phyloP scores from a whole-genome alignment of 2,113 vertebrate genomes.

The Sander vitreus region DNA sequence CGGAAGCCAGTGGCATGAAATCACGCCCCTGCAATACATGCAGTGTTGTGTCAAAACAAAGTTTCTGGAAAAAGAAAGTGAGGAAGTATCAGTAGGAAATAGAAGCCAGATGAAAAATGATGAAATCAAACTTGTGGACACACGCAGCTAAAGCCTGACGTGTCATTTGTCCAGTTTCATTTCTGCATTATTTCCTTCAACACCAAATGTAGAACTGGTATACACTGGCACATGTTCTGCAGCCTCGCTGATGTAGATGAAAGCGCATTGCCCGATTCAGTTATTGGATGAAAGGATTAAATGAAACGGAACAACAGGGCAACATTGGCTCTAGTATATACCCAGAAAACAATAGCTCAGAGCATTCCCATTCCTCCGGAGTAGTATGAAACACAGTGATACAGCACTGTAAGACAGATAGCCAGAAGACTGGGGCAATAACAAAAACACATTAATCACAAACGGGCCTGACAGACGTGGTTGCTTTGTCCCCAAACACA shows the following conservation, averaged over 20 bases:
- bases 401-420: not conserved
- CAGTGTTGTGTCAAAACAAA: not conserved
- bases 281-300: constrained; percentile 43
- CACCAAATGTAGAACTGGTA: not conserved
- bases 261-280: not conserved
- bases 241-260: constrained; percentile 15
- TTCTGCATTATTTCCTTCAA: not conserved
- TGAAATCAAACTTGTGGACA: not conserved
- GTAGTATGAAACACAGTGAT: constrained; percentile 13
- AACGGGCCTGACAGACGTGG: constrained; percentile 4
- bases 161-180: constrained; percentile 7
- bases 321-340: constrained; percentile 25
- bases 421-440: constrained; percentile 31
- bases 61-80: not conserved
- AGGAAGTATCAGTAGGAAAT: not conserved
- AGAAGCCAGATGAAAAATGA: not conserved
- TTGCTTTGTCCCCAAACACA: constrained; percentile 3
- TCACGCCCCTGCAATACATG: not conserved
- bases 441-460: constrained; percentile 40
- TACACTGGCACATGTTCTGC: not conserved
- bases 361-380: not conserved
- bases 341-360: constrained; percentile 24
- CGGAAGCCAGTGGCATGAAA: not conserved
- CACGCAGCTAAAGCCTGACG: not conserved
- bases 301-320: constrained; percentile 39